Percentiles rank a stretch among this genome's conserved stretches.
Evolutionary conservation across 2,888 invertebrate genomes (phyloP).

Genomic region (Oligia strigilis): DNA sequence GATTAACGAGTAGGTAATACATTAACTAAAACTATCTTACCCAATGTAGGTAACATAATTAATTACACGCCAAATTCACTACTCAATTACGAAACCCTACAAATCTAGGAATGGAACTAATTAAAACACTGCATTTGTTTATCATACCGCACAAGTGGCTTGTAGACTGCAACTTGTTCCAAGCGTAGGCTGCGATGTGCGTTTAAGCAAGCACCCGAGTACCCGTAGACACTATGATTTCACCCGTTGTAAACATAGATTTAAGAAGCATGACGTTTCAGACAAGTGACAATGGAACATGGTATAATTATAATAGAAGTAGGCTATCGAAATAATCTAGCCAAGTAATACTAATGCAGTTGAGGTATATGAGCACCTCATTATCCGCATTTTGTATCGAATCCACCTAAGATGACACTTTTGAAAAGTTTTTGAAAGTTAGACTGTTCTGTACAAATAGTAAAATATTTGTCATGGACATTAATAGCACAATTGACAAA

Average conservation of each 20-base stretch:
- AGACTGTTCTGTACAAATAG: background rate
- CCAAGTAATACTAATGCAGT: background rate
- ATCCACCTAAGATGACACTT: background rate
- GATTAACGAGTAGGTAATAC: background rate
- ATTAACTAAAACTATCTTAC: constrained; percentile 5
- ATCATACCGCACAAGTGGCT: constrained; percentile 23
- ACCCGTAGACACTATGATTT: constrained; percentile 22
- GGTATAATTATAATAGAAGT: background rate
- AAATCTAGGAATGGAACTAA: background rate
- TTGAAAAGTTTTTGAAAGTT: background rate
- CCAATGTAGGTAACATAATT: constrained; percentile 1
- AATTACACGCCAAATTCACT: constrained; percentile 5
- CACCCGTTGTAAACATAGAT: constrained; percentile 16
- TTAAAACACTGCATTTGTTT: constrained; percentile 11
- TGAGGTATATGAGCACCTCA: background rate
- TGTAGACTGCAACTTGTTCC: constrained; percentile 27
- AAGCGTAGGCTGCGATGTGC: constrained; percentile 26
- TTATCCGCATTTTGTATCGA: background rate
- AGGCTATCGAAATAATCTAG: background rate
- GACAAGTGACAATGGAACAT: background rate
- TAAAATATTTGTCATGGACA: background rate
- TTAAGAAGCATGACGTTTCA: constrained; percentile 1
- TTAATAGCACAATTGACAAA: background rate
- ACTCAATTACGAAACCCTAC: background rate
- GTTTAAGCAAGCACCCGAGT: constrained; percentile 42